Evolutionary conservation across 2,113 vertebrate species (phyloP).

Genomic region (Tringa solitaria): DNA sequence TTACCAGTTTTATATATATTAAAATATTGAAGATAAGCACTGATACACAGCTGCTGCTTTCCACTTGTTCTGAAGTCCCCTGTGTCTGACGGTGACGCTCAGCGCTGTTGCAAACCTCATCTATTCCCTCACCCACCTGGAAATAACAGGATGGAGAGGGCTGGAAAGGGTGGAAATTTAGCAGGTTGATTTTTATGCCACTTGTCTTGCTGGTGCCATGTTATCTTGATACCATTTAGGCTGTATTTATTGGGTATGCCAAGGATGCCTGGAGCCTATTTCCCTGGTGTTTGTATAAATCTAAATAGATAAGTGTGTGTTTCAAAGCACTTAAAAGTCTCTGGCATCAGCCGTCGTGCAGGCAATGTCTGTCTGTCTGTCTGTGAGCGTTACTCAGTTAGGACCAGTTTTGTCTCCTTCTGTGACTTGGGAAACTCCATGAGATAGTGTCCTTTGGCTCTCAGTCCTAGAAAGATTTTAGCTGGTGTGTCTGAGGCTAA

Average conservation of each 20-base stretch:
- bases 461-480: background rate
- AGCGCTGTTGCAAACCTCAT: background rate
- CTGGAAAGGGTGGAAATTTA: background rate
- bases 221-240: background rate
- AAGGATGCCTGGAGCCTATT: background rate
- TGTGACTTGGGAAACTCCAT: background rate
- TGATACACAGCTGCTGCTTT: background rate
- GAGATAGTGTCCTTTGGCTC: background rate
- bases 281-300: background rate
- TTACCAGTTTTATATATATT: background rate
- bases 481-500: background rate
- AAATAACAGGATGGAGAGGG: background rate
- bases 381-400: background rate
- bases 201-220: background rate
- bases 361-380: background rate
- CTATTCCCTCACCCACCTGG: background rate
- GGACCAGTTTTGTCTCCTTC: background rate
- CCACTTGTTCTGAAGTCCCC: background rate
- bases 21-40: background rate
- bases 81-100: fast-evolving
- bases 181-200: background rate
- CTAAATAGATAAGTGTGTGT: background rate
- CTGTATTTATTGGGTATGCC: background rate
- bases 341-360: background rate
- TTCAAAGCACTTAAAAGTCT: background rate